Percentiles rank a stretch among this genome's conserved stretches.
Conservation (phyloP, 1,140 invertebrate genomes). For the Pseudobourletiella spinata region DNA sequence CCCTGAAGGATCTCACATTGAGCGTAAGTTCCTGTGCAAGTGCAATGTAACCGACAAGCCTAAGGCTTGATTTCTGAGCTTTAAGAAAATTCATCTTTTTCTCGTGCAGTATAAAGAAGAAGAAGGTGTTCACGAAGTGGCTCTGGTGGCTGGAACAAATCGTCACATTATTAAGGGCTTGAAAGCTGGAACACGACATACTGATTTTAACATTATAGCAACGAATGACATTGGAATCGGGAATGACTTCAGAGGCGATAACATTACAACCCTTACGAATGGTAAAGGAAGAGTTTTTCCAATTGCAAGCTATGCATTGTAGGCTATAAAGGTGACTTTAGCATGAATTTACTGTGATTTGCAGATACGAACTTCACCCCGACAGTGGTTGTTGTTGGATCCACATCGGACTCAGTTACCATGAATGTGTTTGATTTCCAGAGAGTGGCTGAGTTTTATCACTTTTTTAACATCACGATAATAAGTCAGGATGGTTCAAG, state of each 20-base stretch:
- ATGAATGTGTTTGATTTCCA: conserved; percentile 64
- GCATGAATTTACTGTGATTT: neutral
- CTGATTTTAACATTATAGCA: conserved; percentile 29
- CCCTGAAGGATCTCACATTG: conserved; percentile 35
- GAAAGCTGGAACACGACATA: conserved; percentile 21
- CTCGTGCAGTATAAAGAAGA: conserved; percentile 27
- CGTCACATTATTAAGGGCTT: conserved; percentile 33
- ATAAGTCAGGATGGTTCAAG: no score
- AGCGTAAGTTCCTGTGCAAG: conserved; percentile 6
- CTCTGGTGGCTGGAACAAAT: conserved; percentile 1
- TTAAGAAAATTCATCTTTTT: neutral
- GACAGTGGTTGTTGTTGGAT: conserved; percentile 63
- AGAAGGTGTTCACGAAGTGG: neutral
- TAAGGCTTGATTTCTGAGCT: neutral
- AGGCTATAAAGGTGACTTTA: neutral
- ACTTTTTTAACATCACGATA: conserved; percentile 34
- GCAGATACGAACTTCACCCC: conserved; percentile 66
- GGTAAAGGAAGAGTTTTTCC: conserved; percentile 36
- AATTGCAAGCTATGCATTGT: neutral
- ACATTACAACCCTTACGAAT: conserved; percentile 51
- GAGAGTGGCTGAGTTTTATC: conserved; percentile 36
- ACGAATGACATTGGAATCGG: conserved; percentile 42
- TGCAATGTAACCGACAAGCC: neutral
- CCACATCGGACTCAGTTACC: conserved; percentile 64
- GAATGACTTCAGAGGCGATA: neutral